phyloP scores from a whole-genome alignment of 2,888 invertebrate genomes.

The Amphipyra tragopoginis region DNA sequence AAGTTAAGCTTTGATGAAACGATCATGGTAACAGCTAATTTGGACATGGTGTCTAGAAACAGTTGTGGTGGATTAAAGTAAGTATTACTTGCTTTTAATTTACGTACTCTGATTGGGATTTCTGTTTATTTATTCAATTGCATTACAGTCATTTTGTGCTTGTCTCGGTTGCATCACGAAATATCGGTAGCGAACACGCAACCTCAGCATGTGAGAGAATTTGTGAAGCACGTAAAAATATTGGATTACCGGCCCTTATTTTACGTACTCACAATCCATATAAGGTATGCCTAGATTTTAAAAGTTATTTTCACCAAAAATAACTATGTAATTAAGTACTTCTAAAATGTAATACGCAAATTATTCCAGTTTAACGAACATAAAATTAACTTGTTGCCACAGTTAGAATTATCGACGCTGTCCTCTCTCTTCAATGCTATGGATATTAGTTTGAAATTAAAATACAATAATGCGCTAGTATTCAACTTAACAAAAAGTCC shows the following conservation, averaged over 20 bases:
- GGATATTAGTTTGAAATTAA: too few species aligned
- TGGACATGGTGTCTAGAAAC: background rate
- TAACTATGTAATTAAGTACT: too few species aligned
- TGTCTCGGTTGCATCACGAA: background rate
- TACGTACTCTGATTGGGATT: too few species aligned
- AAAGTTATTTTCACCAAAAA: too few species aligned
- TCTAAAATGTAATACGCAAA: too few species aligned
- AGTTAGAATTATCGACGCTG: too few species aligned
- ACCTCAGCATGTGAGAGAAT: background rate
- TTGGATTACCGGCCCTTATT: background rate
- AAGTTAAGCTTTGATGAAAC: background rate
- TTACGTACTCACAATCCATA: background rate
- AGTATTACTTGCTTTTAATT: background rate
- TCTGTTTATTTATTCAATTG: background rate
- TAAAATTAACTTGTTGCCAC: too few species aligned
- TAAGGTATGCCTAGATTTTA: background rate
- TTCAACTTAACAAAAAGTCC: conserved; percentile 41
- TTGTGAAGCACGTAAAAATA: background rate
- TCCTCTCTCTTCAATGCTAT: too few species aligned
- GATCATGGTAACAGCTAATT: background rate
- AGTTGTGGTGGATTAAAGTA: background rate
- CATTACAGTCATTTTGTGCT: background rate
- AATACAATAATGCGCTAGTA: conserved; percentile 23
- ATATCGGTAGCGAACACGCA: background rate
- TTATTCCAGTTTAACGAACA: too few species aligned